Conservation (phyloP, 2,888 invertebrate genomes). For the Parelbella ahira region DNA sequence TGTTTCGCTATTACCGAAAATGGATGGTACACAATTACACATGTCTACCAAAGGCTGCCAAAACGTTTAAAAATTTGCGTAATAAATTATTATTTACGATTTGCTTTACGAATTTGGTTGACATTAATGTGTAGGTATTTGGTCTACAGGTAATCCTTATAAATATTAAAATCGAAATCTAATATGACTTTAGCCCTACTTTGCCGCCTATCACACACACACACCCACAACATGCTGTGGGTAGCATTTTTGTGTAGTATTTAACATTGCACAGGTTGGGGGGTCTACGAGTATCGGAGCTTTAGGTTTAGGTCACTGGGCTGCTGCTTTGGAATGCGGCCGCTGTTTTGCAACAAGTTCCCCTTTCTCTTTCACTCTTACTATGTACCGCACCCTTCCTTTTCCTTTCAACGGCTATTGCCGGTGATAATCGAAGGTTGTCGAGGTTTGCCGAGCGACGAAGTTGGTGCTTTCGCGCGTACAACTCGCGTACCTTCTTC, state of each 20-base stretch:
- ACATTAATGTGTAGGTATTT: too few species aligned
- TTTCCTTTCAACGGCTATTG: constrained; percentile 30
- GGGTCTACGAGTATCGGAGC: constrained; percentile 36
- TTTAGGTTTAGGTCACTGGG: constrained; percentile 78
- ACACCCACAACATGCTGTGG: too few species aligned
- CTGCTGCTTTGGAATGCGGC: constrained; percentile 65
- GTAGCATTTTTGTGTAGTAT: constrained; percentile 4
- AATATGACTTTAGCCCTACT: too few species aligned
- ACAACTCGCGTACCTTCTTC: constrained; percentile 44
- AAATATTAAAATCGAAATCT: too few species aligned
- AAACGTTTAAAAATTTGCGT: too few species aligned
- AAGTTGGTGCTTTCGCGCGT: constrained; percentile 29
- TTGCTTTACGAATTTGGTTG: too few species aligned
- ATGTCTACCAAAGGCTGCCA: too few species aligned
- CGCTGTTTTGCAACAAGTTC: constrained; percentile 75
- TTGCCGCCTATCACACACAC: too few species aligned
- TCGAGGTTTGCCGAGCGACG: constrained; percentile 39
- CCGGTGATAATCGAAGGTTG: constrained; percentile 33
- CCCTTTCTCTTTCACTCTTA: constrained; percentile 47
- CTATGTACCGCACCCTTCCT: constrained; percentile 33
- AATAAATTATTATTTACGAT: too few species aligned
- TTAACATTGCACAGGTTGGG: constrained; percentile 25
- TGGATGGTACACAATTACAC: too few species aligned
- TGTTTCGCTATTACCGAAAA: too few species aligned
- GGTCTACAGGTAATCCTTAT: too few species aligned